Conservation (phyloP, 2,797 vertebrate species). For the Ibycter americanus region DNA sequence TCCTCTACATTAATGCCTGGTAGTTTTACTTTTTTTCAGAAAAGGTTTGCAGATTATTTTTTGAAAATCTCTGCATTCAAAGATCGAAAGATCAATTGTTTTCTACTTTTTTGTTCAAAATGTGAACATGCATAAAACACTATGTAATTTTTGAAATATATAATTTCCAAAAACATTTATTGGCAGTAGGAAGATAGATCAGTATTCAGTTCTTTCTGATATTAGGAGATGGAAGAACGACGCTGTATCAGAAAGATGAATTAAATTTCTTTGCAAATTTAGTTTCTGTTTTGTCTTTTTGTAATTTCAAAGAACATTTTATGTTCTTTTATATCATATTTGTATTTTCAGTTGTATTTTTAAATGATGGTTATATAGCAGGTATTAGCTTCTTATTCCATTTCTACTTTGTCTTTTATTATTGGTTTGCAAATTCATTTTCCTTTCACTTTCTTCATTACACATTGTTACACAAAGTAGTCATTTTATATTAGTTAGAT, state of each 20-base stretch:
- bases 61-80: neutral
- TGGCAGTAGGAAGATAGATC: neutral
- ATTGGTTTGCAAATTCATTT: neutral
- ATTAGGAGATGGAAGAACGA: neutral
- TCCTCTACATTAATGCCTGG: neutral
- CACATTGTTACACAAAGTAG: neutral
- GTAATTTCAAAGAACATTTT: neutral
- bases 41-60: neutral
- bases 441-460: neutral
- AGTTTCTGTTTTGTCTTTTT: neutral
- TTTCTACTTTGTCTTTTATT: neutral
- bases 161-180: neutral
- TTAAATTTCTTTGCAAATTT: neutral
- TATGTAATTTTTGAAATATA: neutral
- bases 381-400: neutral
- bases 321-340: neutral
- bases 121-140: neutral
- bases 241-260: neutral
- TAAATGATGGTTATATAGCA: neutral
- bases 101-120: neutral
- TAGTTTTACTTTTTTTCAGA: neutral
- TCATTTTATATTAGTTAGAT: neutral
- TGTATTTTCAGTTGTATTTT: neutral
- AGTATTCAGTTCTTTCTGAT: neutral
- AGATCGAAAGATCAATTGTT: neutral